phyloP scores from a whole-genome alignment of 2,797 vertebrate genomes.

The Lycodopsis pacificus region DNA sequence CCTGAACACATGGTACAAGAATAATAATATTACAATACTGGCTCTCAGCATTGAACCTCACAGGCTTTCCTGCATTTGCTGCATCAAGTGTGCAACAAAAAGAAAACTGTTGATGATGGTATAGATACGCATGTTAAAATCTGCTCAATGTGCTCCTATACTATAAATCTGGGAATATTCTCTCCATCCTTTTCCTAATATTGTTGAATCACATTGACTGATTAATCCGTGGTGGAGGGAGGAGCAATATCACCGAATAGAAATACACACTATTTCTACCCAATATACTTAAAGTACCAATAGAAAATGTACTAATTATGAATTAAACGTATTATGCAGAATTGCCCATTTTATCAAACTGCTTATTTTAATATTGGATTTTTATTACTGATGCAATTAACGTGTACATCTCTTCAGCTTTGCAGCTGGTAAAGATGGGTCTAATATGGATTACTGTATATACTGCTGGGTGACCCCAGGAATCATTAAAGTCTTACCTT shows the following conservation, averaged over 20 bases:
- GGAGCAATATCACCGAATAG: background rate
- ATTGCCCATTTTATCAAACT: background rate
- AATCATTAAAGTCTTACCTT: background rate
- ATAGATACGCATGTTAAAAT: background rate
- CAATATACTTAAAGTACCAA: background rate
- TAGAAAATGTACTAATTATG: background rate
- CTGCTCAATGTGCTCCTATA: background rate
- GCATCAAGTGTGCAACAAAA: slow-evolving; percentile 1
- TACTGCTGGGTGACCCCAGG: background rate
- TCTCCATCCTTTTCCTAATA: background rate
- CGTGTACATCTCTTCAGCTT: background rate
- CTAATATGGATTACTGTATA: background rate
- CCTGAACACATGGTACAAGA: background rate
- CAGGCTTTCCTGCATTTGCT: background rate
- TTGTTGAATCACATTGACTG: background rate
- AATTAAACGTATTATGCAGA: background rate
- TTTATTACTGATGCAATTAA: background rate
- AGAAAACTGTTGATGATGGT: background rate
- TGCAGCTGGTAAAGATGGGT: background rate
- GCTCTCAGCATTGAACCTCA: background rate
- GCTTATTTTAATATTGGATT: background rate
- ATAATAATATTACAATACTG: background rate
- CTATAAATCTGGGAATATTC: background rate
- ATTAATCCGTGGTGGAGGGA: background rate
- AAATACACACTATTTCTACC: background rate